Evolutionary conservation across 2,797 vertebrate species (phyloP).

Genomic region (Micropoecilia bifurca): DNA sequence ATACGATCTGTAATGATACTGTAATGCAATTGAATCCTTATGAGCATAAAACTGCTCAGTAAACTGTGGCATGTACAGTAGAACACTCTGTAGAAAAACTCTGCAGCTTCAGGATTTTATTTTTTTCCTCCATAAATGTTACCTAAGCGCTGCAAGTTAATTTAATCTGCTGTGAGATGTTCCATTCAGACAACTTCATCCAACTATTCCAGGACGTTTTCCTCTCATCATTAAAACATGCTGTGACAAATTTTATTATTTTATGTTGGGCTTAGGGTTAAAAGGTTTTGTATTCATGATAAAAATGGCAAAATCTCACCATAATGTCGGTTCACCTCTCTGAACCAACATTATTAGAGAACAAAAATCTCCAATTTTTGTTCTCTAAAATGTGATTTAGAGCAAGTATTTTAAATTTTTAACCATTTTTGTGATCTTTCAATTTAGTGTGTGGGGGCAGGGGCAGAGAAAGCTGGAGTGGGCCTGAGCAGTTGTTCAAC

Average conservation of each 20-base stretch:
- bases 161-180: not conserved
- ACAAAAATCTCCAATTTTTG: not conserved
- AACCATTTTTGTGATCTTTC: not conserved
- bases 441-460: not conserved
- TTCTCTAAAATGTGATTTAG: not conserved
- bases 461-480: not conserved
- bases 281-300: not conserved
- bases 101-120: not conserved
- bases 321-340: not conserved
- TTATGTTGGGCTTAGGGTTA: not conserved
- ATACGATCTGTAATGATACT: not conserved
- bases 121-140: not conserved
- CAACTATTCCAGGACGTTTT: not conserved
- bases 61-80: not conserved
- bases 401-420: not conserved
- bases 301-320: not conserved
- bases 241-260: not conserved
- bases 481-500: conserved; percentile 22
- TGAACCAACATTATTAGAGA: no score
- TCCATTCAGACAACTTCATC: not conserved
- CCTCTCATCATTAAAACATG: not conserved
- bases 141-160: not conserved
- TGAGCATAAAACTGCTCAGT: not conserved
- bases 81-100: not conserved
- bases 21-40: not conserved